Conservation (phyloP, 2,113 vertebrate genomes). For the Sylvilagus bachmani region DNA sequence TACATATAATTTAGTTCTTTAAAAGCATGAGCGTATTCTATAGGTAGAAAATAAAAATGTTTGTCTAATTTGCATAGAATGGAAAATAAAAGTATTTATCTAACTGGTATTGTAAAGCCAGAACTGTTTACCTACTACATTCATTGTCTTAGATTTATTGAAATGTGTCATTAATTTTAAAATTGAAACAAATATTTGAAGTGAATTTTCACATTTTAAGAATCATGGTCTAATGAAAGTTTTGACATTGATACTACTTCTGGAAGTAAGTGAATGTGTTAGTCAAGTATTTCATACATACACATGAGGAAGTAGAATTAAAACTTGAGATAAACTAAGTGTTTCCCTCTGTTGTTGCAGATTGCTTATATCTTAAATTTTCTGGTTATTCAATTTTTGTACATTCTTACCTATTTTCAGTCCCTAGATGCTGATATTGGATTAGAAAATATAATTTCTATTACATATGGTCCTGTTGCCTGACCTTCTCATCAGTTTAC, state of each 20-base stretch:
- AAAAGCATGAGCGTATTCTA: background rate
- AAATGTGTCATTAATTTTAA: conserved; percentile 36
- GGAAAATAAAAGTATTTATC: background rate
- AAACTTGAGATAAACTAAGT: background rate
- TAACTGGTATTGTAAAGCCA: background rate
- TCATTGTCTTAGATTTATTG: background rate
- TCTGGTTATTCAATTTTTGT: background rate
- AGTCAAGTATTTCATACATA: conserved; percentile 13
- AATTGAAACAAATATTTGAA: background rate
- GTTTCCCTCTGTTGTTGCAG: background rate
- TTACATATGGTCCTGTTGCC: background rate
- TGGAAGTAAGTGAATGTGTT: background rate
- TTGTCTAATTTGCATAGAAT: background rate
- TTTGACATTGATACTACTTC: conserved; percentile 7
- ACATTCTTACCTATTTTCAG: background rate
- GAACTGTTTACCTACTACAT: background rate
- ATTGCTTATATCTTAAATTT: background rate
- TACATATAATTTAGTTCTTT: background rate
- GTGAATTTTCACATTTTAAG: conserved; percentile 19
- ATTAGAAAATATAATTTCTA: conserved; percentile 23
- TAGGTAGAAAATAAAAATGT: background rate
- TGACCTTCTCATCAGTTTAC: background rate
- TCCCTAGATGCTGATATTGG: background rate
- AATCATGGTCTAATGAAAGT: background rate
- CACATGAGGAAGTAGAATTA: conserved; percentile 12